Evolutionary conservation across 2,797 vertebrate species (phyloP).

Genomic region (Acipenser oxyrinchus): DNA sequence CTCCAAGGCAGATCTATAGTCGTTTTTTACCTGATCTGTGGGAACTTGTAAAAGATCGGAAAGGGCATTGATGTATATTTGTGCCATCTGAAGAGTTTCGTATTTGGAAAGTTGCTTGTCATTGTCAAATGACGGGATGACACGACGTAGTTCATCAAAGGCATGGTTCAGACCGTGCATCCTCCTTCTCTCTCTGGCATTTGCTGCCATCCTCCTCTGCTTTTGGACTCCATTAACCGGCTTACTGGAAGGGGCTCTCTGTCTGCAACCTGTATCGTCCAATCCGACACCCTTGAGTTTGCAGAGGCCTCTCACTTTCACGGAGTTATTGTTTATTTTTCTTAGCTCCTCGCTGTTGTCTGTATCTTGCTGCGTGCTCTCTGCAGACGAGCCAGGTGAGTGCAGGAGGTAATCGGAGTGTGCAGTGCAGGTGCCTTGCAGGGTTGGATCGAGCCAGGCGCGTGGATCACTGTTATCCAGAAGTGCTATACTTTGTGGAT

Average conservation of each 20-base stretch:
- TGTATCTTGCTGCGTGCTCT: conserved; percentile 42
- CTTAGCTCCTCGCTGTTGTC: conserved; percentile 42
- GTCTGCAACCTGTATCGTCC: conserved; percentile 46
- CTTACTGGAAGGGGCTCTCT: conserved; percentile 64
- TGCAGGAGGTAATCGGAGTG: conserved; percentile 74
- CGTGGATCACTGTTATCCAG: conserved; percentile 74
- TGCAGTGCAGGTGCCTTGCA: conserved; percentile 66
- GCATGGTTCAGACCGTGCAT: conserved; percentile 96
- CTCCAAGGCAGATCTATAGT: conserved; percentile 34
- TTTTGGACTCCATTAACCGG: conserved; percentile 69
- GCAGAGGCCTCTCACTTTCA: conserved; percentile 58
- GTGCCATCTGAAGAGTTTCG: conserved; percentile 93
- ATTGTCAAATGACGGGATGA: conserved; percentile 91
- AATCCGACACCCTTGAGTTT: conserved; percentile 46
- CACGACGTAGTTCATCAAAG: conserved; percentile 90
- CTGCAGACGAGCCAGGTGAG: conserved; percentile 54
- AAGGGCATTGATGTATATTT: conserved; percentile 94
- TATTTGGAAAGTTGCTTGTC: conserved; percentile 98
- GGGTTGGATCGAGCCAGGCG: conserved; percentile 75
- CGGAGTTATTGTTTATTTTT: conserved; percentile 41
- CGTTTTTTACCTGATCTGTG: conserved; percentile 46
- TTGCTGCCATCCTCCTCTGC: conserved; percentile 84
- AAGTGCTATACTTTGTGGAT: conserved; percentile 58
- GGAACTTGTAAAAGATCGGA: conserved; percentile 77
- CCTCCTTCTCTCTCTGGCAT: conserved; percentile 83